Conservation (phyloP, 2,113 vertebrate genomes). For the Tor tambroides region DNA sequence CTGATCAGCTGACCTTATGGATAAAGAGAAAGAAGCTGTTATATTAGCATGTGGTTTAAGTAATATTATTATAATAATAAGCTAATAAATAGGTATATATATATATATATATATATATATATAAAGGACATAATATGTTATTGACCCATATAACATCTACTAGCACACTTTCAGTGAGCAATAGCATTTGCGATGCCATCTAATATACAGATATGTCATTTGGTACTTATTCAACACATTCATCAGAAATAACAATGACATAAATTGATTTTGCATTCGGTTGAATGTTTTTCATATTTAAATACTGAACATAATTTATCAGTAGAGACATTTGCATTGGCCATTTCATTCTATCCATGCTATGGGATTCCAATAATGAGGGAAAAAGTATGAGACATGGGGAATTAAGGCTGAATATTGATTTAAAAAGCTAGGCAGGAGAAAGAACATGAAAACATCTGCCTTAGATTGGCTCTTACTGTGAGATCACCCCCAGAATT, state of each 20-base stretch:
- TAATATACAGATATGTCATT: neutral
- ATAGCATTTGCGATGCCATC: neutral
- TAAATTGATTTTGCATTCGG: constrained; percentile 37
- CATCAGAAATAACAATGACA: constrained; percentile 26
- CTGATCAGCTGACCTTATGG: neutral
- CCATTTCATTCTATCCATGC: constrained; percentile 37
- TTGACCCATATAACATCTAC: no score
- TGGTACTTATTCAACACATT: neutral
- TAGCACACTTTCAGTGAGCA: neutral
- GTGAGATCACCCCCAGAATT: constrained; percentile 60
- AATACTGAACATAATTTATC: constrained; percentile 45
- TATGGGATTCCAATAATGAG: constrained; percentile 44
- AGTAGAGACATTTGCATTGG: constrained; percentile 33
- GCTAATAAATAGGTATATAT: neutral
- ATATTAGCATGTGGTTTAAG: neutral
- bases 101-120: no score
- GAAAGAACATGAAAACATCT: constrained; percentile 58
- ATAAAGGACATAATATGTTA: no score
- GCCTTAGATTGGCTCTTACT: constrained; percentile 48
- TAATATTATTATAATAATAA: neutral
- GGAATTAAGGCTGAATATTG: constrained; percentile 61
- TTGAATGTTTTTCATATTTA: constrained; percentile 40
- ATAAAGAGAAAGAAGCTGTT: neutral
- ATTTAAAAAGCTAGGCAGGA: constrained; percentile 57
- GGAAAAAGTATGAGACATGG: constrained; percentile 40